Evolutionary conservation across 2,797 vertebrate species (phyloP).

Genomic region (Lagorchestes hirsutus): DNA sequence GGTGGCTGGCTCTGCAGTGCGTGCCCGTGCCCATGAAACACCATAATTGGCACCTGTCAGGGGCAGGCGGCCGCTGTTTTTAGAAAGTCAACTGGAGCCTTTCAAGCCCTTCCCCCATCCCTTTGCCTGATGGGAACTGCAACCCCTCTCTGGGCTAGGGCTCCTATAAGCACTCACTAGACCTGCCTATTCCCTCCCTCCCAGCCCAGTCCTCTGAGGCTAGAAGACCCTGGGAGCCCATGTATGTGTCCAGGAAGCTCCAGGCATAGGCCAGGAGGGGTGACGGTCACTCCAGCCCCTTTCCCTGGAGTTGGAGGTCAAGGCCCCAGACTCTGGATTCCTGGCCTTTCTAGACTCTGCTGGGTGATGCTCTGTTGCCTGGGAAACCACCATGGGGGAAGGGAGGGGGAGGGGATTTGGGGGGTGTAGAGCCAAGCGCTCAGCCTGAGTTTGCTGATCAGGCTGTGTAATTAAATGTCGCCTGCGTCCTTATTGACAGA

Average conservation of each 20-base stretch:
- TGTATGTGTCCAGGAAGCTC: not conserved
- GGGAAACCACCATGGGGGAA: not conserved
- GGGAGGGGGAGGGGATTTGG: conserved; percentile 27
- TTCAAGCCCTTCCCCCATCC: conserved; percentile 2
- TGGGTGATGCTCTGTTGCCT: conserved; percentile 20
- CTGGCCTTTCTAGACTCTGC: not conserved
- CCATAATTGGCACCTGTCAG: conserved; percentile 84
- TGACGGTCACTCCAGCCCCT: not conserved
- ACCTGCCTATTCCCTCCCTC: not conserved
- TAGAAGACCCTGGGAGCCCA: not conserved
- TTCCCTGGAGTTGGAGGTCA: not conserved
- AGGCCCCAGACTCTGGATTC: not conserved
- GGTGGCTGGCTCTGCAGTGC: conserved; percentile 69
- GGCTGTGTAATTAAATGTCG: conserved; percentile 85
- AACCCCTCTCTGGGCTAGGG: not conserved
- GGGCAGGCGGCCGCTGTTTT: conserved; percentile 70
- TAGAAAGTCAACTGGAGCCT: conserved; percentile 74
- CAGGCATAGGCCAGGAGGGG: not conserved
- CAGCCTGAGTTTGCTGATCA: conserved; percentile 16
- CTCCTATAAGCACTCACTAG: not conserved
- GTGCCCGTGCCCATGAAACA: conserved; percentile 72
- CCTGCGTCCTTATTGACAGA: conserved; percentile 87
- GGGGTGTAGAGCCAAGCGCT: conserved; percentile 18
- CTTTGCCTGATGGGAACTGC: not conserved
- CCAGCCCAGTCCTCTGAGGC: conserved; percentile 6